Base-by-base conservation (phyloP, 2,888 invertebrate species). In the Smittia aterrima region DNA sequence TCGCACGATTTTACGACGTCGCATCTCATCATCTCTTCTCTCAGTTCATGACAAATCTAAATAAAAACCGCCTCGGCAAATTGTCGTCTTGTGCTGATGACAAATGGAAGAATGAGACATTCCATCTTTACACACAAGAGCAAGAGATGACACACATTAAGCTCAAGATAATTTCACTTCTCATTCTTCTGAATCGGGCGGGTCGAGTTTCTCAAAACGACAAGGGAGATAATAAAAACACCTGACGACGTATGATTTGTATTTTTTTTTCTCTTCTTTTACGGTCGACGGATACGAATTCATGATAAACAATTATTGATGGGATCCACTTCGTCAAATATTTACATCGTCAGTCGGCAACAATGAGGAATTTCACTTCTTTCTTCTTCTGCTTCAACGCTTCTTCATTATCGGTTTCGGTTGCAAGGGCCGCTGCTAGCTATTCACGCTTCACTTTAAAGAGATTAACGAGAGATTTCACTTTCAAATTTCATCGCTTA, bases 41-140 rank as follows among this genome's bases (percentile, higher is more conserved):
- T 22, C 24, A 11, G 20, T 58, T 58, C 16, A 64, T 25, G 64
- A 64, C 11, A 64, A 64, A 64, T 64, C 4, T 64, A 64, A 64
- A 27, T 64, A 64, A 25, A 64, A 64, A 64, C 16, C 64, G 64
- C 64, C 64, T 64, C 64, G 27, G 27, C 25, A 64, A 64, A 64
- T 25, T 64, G 64, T 22, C 27, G 20, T 64, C 27, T 25, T 24
- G 22, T 24, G n/a, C 3, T n/a, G 1, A 16, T 64, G 64, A 58
- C 18, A 58, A 58, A 58, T 25, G 64, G 20, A 25, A 64, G 20
- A 64, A 64, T 6, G 27, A 64, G 64, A 27, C 27, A 27, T 64
- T 27, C 27, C 64, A 47, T 18, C 22, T 58, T 20, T 2, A 64
- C 64, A 64, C 27, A n/a, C 16, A 9, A 32, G 32, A 32, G n/a